A percentile compares a stretch with the other conserved stretches of the same genome.
phyloP scores from a whole-genome alignment of 2,888 invertebrate genomes.

The Campaea margaritaria region DNA sequence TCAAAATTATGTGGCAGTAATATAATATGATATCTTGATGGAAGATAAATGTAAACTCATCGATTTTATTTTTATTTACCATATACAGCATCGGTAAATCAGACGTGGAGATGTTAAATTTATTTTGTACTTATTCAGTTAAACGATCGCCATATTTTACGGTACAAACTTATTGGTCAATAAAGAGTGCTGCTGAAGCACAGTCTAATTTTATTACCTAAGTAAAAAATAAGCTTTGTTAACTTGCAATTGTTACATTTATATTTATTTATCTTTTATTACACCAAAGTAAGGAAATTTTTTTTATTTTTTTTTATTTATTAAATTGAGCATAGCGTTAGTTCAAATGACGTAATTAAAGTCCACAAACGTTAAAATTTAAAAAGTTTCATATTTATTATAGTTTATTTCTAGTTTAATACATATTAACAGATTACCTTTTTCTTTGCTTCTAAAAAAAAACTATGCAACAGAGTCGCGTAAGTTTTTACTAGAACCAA shows the following conservation, averaged over 20 bases:
- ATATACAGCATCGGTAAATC: background rate
- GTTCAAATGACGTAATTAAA: too few relatives aligned
- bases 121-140: conserved; percentile 1
- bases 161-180: background rate
- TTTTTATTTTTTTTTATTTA: too few relatives aligned
- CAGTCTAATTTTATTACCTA: background rate
- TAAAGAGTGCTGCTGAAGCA: background rate
- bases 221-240: background rate
- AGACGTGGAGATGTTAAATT: background rate
- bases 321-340: too few relatives aligned
- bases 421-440: too few relatives aligned
- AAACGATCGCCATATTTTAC: background rate
- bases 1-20: background rate
- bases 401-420: too few relatives aligned
- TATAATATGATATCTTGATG: background rate
- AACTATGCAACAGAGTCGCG: too few relatives aligned
- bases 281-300: too few relatives aligned
- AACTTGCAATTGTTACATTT: background rate
- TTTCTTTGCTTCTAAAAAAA: too few relatives aligned
- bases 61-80: background rate
- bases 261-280: too few relatives aligned
- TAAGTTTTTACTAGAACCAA: too few relatives aligned
- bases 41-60: background rate
- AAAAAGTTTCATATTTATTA: too few relatives aligned
- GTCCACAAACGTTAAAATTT: too few relatives aligned